phyloP scores from a whole-genome alignment of 2,888 invertebrate genomes.

The Amblyjoppa fuscipennis region DNA sequence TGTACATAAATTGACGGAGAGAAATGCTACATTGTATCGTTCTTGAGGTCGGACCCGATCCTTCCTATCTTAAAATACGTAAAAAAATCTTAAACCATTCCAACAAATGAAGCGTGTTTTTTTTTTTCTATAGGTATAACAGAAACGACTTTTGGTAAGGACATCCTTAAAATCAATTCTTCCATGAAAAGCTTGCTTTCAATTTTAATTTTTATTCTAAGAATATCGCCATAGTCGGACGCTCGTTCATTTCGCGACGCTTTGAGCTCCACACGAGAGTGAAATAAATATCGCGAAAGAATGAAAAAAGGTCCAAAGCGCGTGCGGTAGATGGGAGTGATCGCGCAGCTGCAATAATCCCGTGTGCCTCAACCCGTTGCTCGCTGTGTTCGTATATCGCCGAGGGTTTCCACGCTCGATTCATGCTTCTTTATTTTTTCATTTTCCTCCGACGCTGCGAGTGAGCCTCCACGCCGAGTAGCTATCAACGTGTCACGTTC shows the following conservation, averaged over 20 bases:
- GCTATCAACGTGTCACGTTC: constrained; percentile 65
- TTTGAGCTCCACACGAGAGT: not conserved
- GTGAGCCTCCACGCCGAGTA: constrained; percentile 45
- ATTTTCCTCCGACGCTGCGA: constrained; percentile 24
- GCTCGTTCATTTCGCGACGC: not conserved
- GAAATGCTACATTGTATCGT: too few relatives aligned
- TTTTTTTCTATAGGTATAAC: too few relatives aligned
- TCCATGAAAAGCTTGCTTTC: not conserved
- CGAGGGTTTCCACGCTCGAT: constrained; percentile 24
- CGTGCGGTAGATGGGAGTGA: not conserved
- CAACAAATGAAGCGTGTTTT: too few relatives aligned
- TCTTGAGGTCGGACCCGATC: too few relatives aligned
- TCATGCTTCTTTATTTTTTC: constrained; percentile 49
- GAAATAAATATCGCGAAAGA: not conserved
- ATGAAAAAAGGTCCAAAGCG: not conserved
- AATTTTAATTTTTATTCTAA: not conserved
- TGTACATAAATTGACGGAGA: too few relatives aligned
- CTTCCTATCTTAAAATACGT: too few relatives aligned
- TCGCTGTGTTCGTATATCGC: constrained; percentile 27
- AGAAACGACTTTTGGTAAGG: too few relatives aligned
- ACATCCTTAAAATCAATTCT: too few relatives aligned
- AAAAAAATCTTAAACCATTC: too few relatives aligned
- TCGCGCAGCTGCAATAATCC: constrained; percentile 1
- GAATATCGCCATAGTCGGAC: not conserved
- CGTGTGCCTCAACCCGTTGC: not conserved